These are phyloP conservation scores for Myiotriccus ornatus DNA, from an alignment of 2,797 vertebrate genomes.

Conservation along the genomic window DNA sequence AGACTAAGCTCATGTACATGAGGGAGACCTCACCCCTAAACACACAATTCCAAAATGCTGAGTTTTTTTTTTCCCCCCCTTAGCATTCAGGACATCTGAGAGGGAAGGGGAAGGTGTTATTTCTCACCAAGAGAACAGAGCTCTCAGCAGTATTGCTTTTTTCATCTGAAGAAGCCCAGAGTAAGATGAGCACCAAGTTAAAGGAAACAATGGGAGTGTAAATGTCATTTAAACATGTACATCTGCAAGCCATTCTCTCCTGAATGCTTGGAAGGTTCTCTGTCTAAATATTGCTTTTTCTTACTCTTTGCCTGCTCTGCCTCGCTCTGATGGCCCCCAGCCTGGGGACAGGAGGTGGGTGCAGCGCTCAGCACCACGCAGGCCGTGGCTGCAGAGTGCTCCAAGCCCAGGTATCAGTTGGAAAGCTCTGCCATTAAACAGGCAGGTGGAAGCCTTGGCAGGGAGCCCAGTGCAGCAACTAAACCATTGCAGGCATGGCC, in stretches of 20 bases:
- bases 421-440: slow-evolving; percentile 46
- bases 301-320: slow-evolving; percentile 51
- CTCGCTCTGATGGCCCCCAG: slow-evolving; percentile 57
- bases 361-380: neutral
- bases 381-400: slow-evolving; percentile 20
- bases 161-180: slow-evolving; percentile 45
- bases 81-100: neutral
- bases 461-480: slow-evolving; percentile 50
- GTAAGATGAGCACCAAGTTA: slow-evolving; percentile 67
- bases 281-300: slow-evolving; percentile 71
- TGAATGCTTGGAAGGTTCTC: slow-evolving; percentile 68
- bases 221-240: slow-evolving; percentile 70
- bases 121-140: slow-evolving; percentile 38
- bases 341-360: slow-evolving; percentile 50
- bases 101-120: slow-evolving; percentile 40
- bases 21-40: neutral
- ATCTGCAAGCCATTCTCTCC: slow-evolving; percentile 77
- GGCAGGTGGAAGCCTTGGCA: slow-evolving; percentile 69
- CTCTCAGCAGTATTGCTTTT: slow-evolving; percentile 20
- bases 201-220: slow-evolving; percentile 71
- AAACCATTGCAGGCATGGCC: slow-evolving; percentile 50
- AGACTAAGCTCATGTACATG: neutral
- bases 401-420: neutral
- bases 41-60: neutral
- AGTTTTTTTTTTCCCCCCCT: neutral